Evolutionary conservation across 2,888 invertebrate species (phyloP).

Genomic region (Achlya flavicornis): DNA sequence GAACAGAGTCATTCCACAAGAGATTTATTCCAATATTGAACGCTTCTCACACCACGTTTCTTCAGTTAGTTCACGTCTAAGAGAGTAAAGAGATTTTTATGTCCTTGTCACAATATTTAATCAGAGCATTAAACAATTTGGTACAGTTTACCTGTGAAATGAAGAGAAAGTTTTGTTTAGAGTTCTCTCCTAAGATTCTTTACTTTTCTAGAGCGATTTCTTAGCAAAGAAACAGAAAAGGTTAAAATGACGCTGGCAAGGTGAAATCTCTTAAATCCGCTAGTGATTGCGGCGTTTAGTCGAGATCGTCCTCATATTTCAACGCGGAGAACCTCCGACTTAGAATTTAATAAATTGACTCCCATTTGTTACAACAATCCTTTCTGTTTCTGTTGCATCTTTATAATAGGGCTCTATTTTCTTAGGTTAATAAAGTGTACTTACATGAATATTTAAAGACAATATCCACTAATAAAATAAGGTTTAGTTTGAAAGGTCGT

Average conservation of each 20-base stretch:
- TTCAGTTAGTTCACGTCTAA: conserved; percentile 26
- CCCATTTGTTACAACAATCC: conserved; percentile 58
- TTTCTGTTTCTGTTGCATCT: conserved; percentile 34
- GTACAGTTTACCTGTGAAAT: not conserved
- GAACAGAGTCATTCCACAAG: conserved; percentile 69
- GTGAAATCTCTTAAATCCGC: conserved; percentile 71
- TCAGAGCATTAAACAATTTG: not conserved
- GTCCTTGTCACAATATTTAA: conserved; percentile 13
- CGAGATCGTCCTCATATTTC: conserved; percentile 78
- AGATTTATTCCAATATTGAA: conserved; percentile 79
- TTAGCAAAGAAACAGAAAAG: conserved; percentile 29
- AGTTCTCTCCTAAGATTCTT: conserved; percentile 8
- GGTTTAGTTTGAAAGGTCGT: not conserved
- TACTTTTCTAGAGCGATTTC: conserved; percentile 10
- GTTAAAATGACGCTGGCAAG: conserved; percentile 50
- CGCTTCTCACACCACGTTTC: conserved; percentile 38
- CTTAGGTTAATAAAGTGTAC: not conserved
- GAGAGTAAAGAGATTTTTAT: conserved; percentile 18
- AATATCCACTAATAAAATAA: not conserved
- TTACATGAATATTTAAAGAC: not conserved
- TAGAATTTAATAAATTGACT: conserved; percentile 68
- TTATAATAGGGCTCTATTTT: conserved; percentile 28
- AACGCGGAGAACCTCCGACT: conserved; percentile 61
- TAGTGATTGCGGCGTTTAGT: conserved; percentile 79
- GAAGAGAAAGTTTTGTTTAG: not conserved